Evolutionary conservation across 1,140 invertebrate species (phyloP), one percentile per base, ranked within the genome.

Genomic region (Solenopsis invicta): DNA sequence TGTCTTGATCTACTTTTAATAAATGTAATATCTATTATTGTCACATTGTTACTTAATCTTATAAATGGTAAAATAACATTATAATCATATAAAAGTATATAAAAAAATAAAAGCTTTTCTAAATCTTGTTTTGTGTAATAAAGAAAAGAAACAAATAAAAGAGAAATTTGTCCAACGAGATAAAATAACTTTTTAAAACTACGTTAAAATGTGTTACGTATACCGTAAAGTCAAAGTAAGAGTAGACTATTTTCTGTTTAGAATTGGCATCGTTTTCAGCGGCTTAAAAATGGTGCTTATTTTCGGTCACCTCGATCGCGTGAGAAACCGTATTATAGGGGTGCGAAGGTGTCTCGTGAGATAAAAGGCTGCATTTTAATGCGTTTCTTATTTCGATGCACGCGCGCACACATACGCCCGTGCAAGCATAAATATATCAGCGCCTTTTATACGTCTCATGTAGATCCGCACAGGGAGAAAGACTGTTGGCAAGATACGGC

Each of bases 251-350:
- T 41, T 8, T 59, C 37, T 50, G 74, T 18, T 71, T 12, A 76
- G 74, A 91, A 92, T 92, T 92, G 91, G 86, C 90, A 88, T 92
- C 81, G 87, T 64, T 69, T 71, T 81, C 85, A 74, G 74, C 82
- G 71, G n/a, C n/a, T n/a, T n/a, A n/a, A 90, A 92, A 93, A 92
- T 92, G 91, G 87, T 87, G 87, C 85, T 91, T 91, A 90, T 90
- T 84, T 72, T 74, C 56, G 69, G 69, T 64, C 62, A 76, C 71
- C 76, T 75, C 10, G 76, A n/a, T 84, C 77, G 89, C 78, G 89
- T 89, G 85, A 89, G 86, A 85, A 85, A 89, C 29, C n/a, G 37
- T 8, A 50, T 21, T 41, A 54, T n/a, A 12, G 64, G 69, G 56
- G n/a, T 18, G 62, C 21, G 13, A 21, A 48, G 56, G 37, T 59